Percentiles rank a stretch among this genome's conserved stretches.
Conservation (phyloP, 2,797 vertebrate genomes). For the Sebastes goodei region DNA sequence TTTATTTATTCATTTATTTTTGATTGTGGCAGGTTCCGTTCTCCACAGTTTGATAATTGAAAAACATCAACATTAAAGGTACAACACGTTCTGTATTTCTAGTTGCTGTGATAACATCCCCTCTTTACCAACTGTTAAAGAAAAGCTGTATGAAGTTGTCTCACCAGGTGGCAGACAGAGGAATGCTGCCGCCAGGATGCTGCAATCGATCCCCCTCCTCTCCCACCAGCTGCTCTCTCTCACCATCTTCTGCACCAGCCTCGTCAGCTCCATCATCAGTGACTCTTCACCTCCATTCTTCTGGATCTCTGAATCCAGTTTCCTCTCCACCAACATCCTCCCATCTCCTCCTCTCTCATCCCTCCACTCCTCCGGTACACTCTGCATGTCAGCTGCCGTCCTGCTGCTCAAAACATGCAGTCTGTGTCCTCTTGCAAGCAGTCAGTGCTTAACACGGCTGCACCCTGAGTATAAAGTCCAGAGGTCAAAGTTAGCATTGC, state of each 20-base stretch:
- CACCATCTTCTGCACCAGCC: conserved; percentile 86
- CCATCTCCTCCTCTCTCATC: not conserved
- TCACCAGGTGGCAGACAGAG: conserved; percentile 76
- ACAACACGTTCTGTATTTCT: not conserved
- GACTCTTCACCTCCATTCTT: conserved; percentile 47
- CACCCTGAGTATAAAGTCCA: conserved; percentile 24
- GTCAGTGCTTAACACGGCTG: not conserved
- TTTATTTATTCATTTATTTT: too few relatives aligned
- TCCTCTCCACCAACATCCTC: conserved; percentile 8
- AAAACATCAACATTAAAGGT: not conserved
- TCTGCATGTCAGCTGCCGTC: conserved; percentile 49
- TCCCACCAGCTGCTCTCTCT: conserved; percentile 94
- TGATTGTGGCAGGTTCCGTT: too few relatives aligned
- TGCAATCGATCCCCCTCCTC: conserved; percentile 87
- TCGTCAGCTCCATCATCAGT: conserved; percentile 88
- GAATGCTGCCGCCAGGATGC: conserved; percentile 86
- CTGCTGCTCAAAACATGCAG: not conserved
- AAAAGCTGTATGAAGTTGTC: not conserved
- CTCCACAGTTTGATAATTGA: not conserved
- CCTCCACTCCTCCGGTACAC: conserved; percentile 42
- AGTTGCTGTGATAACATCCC: not conserved
- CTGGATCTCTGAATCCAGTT: not conserved
- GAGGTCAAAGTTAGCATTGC: conserved; percentile 43
- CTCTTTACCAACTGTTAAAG: not conserved
- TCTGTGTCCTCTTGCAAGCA: not conserved